phyloP scores from a whole-genome alignment of 2,888 invertebrate species.

The Cephus spinipes region DNA sequence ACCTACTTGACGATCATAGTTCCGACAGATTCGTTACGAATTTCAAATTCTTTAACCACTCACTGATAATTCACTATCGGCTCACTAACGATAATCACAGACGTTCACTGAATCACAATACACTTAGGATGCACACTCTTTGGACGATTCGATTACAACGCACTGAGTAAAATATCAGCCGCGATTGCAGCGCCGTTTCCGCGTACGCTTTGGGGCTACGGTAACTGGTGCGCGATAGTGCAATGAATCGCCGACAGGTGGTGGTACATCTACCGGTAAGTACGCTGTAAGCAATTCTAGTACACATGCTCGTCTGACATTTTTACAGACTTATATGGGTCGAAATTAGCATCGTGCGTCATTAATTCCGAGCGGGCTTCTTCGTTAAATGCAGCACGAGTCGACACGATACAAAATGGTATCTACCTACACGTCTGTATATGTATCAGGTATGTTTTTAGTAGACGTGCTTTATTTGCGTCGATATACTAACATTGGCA shows the following conservation, averaged over 20 bases:
- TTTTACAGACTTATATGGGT: slow-evolving; percentile 58
- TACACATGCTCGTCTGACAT: slow-evolving; percentile 48
- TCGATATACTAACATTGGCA: not conserved
- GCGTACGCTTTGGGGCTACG: slow-evolving; percentile 19
- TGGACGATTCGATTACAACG: not conserved
- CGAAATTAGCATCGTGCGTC: slow-evolving; percentile 56
- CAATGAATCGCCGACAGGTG: slow-evolving; percentile 20
- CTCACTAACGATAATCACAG: not conserved
- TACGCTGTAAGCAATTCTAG: slow-evolving; percentile 36
- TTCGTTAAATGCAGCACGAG: not conserved
- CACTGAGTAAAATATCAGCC: slow-evolving; percentile 16
- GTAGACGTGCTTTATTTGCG: not conserved
- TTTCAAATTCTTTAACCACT: not conserved
- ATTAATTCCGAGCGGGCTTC: slow-evolving; percentile 49
- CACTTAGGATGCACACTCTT: not conserved
- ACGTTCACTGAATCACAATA: not conserved
- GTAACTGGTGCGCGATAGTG: slow-evolving; percentile 17
- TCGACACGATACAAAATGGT: not conserved
- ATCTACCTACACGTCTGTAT: not conserved
- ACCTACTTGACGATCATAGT: not conserved
- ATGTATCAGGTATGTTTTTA: not conserved
- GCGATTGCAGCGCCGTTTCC: slow-evolving; percentile 32
- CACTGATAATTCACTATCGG: not conserved
- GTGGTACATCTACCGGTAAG: slow-evolving; percentile 13
- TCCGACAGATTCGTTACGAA: not conserved